Evolutionary conservation across 2,113 vertebrate species (phyloP).

Genomic region (Choloepus hoffmanni): DNA sequence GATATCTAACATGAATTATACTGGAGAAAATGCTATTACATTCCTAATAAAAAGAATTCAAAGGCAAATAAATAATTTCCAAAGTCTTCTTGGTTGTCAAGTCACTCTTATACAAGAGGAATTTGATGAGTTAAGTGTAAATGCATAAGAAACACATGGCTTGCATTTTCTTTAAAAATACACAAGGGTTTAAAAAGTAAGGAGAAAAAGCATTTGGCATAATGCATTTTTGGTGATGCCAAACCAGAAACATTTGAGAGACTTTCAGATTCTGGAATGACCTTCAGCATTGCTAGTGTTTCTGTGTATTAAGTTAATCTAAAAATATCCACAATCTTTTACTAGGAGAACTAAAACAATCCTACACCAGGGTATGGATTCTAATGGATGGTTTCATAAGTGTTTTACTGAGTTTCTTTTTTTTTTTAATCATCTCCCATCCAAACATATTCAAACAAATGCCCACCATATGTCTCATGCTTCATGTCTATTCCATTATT

Average conservation of each 20-base stretch:
- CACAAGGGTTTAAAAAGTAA: conserved; percentile 78
- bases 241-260: conserved; percentile 70
- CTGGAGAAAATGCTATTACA: conserved; percentile 5
- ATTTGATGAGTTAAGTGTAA: conserved; percentile 81
- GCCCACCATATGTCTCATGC: conserved; percentile 58
- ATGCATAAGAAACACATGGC: conserved; percentile 73
- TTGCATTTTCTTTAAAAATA: conserved; percentile 79
- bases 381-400: neutral
- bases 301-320: conserved; percentile 48
- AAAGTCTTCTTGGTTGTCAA: conserved; percentile 65
- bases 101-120: conserved; percentile 72
- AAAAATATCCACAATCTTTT: conserved; percentile 45
- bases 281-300: conserved; percentile 47
- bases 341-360: neutral
- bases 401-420: neutral
- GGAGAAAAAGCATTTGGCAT: conserved; percentile 69
- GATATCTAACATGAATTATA: neutral
- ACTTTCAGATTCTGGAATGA: conserved; percentile 48
- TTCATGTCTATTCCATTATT: conserved; percentile 59
- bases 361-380: neutral
- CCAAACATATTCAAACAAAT: conserved; percentile 63
- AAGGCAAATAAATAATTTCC: conserved; percentile 67
- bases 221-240: conserved; percentile 72
- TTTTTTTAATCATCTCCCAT: neutral
- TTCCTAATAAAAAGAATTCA: conserved; percentile 57